phyloP scores from a whole-genome alignment of 2,113 vertebrate genomes.

The Seriola aureovittata region DNA sequence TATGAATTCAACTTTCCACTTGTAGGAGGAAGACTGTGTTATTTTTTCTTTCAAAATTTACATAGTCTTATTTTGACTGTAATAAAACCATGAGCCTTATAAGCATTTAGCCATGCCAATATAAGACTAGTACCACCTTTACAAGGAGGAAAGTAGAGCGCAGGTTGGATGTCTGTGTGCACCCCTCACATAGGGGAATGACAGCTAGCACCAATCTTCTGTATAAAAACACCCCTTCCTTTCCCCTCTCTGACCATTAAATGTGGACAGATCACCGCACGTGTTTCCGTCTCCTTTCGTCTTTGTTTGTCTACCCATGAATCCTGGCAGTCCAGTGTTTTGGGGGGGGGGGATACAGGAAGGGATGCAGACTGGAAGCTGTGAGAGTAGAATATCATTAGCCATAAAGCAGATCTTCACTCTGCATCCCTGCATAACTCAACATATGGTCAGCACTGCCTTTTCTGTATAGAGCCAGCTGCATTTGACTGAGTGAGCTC shows the following conservation, averaged over 20 bases:
- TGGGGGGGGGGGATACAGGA: constrained; percentile 46
- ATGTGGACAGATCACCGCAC: constrained; percentile 42
- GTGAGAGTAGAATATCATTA: constrained; percentile 73
- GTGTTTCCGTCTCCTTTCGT: constrained; percentile 44
- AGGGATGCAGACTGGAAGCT: constrained; percentile 65
- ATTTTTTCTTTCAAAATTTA: neutral
- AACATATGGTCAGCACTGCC: constrained; percentile 40
- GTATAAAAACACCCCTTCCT: constrained; percentile 34
- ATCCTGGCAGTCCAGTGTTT: constrained; percentile 47
- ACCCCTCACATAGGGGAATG: neutral
- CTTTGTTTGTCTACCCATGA: constrained; percentile 65
- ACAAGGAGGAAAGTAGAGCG: neutral
- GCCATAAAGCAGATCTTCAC: constrained; percentile 52
- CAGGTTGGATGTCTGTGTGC: constrained; percentile 5
- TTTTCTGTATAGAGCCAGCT: constrained; percentile 44
- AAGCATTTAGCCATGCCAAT: neutral
- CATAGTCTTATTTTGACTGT: neutral
- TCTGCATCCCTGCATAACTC: constrained; percentile 36
- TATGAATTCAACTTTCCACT: constrained; percentile 19
- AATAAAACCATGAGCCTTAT: neutral
- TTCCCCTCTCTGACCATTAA: constrained; percentile 43
- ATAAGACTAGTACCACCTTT: neutral
- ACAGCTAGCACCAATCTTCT: constrained; percentile 37
- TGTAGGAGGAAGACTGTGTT: neutral
- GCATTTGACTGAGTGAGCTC: constrained; percentile 31